Percentiles rank a stretch among this genome's conserved stretches.
phyloP scores from a whole-genome alignment of 2,113 vertebrate species.

The Seriola quinqueradiata region DNA sequence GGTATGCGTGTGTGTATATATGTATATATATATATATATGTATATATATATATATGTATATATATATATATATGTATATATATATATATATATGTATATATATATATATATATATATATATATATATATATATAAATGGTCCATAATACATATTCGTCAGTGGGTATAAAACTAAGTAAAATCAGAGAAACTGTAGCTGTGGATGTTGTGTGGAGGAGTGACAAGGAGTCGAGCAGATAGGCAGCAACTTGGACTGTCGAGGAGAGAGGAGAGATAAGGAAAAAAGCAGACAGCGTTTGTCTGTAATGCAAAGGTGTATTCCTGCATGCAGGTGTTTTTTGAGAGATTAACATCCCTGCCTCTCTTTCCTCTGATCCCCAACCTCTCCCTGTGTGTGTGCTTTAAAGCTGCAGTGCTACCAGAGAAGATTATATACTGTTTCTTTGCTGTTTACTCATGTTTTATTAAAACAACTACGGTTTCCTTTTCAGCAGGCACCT shows the following conservation, averaged over 20 bases:
- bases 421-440: constrained; percentile 46
- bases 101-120: neutral
- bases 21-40: neutral
- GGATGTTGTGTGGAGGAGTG: neutral
- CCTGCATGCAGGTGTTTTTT: constrained; percentile 59
- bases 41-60: no score
- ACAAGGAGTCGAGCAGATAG: constrained; percentile 11
- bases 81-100: neutral
- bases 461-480: constrained; percentile 21
- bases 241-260: neutral
- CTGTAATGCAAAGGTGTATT: constrained; percentile 12
- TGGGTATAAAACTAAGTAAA: neutral
- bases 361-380: constrained; percentile 57
- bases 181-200: constrained; percentile 7
- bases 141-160: constrained; percentile 8
- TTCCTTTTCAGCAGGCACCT: constrained; percentile 20
- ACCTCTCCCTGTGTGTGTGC: constrained; percentile 15
- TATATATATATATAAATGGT: neutral
- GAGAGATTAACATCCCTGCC: constrained; percentile 49
- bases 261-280: constrained; percentile 9
- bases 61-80: neutral
- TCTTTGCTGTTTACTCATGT: constrained; percentile 37
- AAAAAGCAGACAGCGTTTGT: constrained; percentile 2
- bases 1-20: neutral
- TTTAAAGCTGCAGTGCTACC: constrained; percentile 51